phyloP scores from a whole-genome alignment of 2,113 vertebrate species.

The Vicugna pacos region DNA sequence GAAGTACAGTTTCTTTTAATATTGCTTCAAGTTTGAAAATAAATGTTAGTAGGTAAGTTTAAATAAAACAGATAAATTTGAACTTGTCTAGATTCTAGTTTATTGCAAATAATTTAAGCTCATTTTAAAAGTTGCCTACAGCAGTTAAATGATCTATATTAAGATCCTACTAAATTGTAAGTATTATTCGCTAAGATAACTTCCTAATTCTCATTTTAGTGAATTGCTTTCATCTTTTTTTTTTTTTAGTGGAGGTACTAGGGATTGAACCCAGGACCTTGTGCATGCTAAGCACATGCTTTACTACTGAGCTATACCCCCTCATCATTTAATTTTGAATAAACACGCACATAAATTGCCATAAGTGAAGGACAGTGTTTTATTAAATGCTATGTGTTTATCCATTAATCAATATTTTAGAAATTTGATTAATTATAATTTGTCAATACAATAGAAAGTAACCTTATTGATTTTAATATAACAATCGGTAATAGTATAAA shows the following conservation, averaged over 20 bases:
- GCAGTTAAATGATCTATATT: neutral
- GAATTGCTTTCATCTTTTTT: neutral
- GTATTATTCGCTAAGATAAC: neutral
- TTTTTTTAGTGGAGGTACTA: too few species aligned
- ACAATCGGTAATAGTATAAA: neutral
- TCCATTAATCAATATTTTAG: conserved; percentile 41
- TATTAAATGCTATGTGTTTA: conserved; percentile 59
- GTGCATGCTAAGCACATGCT: too few species aligned
- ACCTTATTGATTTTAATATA: conserved; percentile 67
- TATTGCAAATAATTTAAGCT: conserved; percentile 16
- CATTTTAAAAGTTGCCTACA: conserved; percentile 17
- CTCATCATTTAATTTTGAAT: conserved; percentile 57
- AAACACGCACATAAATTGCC: neutral
- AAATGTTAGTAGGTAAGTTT: neutral
- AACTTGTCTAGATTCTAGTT: conserved; percentile 1
- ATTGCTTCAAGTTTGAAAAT: conserved; percentile 17
- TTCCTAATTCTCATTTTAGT: conserved; percentile 10
- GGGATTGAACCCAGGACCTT: too few species aligned
- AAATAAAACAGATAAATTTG: neutral
- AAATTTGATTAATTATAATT: conserved; percentile 50
- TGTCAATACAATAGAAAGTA: conserved; percentile 43
- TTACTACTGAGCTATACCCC: too few species aligned
- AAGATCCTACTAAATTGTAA: neutral
- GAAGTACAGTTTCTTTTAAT: neutral
- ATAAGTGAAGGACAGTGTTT: conserved; percentile 6